Percentiles rank a stretch among this genome's conserved stretches.
These are phyloP conservation scores for Solen grandis DNA, from an alignment of 1,140 invertebrate species.

Conservation along the genomic window DNA sequence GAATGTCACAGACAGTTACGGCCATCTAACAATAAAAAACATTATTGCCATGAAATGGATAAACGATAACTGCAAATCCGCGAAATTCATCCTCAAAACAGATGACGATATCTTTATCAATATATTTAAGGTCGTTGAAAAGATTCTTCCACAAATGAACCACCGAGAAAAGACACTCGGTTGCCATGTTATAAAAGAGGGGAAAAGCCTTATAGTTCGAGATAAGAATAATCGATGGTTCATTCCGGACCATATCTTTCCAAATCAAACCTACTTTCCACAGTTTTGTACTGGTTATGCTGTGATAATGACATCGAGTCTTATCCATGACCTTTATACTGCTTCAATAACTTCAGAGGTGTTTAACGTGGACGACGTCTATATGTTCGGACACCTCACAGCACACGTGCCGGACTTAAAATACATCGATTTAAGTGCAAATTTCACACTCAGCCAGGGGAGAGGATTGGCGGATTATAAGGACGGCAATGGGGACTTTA, in stretches of 20 bases:
- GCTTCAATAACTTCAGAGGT: constrained; percentile 66
- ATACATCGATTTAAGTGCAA: constrained; percentile 52
- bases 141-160: constrained; percentile 63
- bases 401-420: constrained; percentile 37
- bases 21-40: constrained; percentile 82
- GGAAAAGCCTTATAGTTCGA: constrained; percentile 63
- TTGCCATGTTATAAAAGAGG: constrained; percentile 57
- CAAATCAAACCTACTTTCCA: constrained; percentile 64
- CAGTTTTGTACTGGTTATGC: constrained; percentile 81
- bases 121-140: constrained; percentile 70
- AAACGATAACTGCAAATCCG: constrained; percentile 84
- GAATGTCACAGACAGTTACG: constrained; percentile 70
- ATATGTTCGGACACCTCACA: constrained; percentile 78
- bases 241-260: constrained; percentile 72
- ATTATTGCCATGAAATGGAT: constrained; percentile 92
- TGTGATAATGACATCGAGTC: constrained; percentile 77
- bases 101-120: constrained; percentile 94
- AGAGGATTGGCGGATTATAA: constrained; percentile 53
- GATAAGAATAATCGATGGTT: constrained; percentile 80
- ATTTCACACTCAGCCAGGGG: constrained; percentile 55
- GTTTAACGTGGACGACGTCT: constrained; percentile 80
- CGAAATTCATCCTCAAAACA: constrained; percentile 91
- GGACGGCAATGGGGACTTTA: constrained; percentile 1
- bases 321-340: constrained; percentile 74
- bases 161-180: constrained; percentile 39